Evolutionary conservation across 2,113 vertebrate genomes (phyloP).

Genomic region (Pholis gunnellus): DNA sequence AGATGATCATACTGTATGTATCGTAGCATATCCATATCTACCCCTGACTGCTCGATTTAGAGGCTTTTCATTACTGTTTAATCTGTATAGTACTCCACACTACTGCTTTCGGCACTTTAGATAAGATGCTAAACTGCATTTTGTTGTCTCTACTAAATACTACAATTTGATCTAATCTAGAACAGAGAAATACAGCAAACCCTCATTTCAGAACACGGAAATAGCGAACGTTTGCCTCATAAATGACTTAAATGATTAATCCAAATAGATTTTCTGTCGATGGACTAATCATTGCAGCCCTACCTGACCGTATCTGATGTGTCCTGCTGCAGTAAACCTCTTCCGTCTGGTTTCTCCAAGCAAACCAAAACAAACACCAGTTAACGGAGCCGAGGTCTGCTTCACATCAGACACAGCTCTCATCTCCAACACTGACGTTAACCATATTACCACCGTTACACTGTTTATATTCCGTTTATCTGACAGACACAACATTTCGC

Average conservation of each 20-base stretch:
- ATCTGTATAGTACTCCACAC: not conserved
- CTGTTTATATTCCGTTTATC: slow-evolving; percentile 15
- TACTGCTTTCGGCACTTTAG: not conserved
- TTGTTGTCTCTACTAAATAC: not conserved
- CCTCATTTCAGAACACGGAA: not conserved
- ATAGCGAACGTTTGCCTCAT: not conserved
- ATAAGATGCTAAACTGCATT: not conserved
- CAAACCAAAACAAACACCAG: slow-evolving; percentile 22
- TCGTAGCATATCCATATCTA: not conserved
- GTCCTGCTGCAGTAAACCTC: slow-evolving; percentile 2
- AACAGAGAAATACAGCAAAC: not conserved
- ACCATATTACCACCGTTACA: slow-evolving; percentile 14
- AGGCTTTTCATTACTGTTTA: not conserved
- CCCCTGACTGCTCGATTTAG: not conserved
- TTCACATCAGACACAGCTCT: slow-evolving; percentile 23
- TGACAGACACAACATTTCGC: not conserved
- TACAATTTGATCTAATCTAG: not conserved
- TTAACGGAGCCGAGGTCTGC: slow-evolving; percentile 11
- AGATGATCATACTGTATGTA: not conserved
- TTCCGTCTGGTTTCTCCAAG: slow-evolving; percentile 1
- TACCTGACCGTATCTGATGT: not conserved
- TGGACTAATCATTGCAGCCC: not conserved
- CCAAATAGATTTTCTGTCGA: not conserved
- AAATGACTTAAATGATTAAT: not conserved
- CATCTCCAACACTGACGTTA: slow-evolving; percentile 37